Percentiles rank a stretch among this genome's conserved stretches.
Conservation (phyloP, 2,888 invertebrate genomes). For the Globia sparganii region DNA sequence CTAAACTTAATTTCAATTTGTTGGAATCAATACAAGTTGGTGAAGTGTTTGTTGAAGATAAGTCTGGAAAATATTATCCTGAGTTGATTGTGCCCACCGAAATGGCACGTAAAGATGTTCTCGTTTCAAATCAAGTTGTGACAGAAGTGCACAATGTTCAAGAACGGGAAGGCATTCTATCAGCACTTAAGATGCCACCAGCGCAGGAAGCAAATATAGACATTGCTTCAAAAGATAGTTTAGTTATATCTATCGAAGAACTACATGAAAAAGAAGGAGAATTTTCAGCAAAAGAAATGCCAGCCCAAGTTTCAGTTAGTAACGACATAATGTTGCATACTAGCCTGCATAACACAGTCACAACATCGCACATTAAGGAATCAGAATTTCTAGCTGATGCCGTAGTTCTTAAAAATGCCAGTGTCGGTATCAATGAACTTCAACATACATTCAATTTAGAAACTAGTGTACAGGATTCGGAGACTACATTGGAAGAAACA, state of each 20-base stretch:
- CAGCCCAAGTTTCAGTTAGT: constrained; percentile 77
- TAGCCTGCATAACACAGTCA: constrained; percentile 91
- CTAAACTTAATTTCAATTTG: constrained; percentile 91
- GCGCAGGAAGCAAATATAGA: constrained; percentile 91
- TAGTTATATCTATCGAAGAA: constrained; percentile 89
- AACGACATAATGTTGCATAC: constrained; percentile 84
- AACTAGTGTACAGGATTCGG: constrained; percentile 91
- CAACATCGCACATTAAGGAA: constrained; percentile 92
- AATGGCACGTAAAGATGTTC: constrained; percentile 92
- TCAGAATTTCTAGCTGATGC: constrained; percentile 88
- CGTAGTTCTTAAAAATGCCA: constrained; percentile 89
- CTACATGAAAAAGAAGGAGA: constrained; percentile 92
- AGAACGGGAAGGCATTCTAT: constrained; percentile 92
- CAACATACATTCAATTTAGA: constrained; percentile 91
- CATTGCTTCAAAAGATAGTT: constrained; percentile 91
- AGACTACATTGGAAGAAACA: constrained; percentile 86
- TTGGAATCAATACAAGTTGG: constrained; percentile 92
- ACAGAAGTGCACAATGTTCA: constrained; percentile 92
- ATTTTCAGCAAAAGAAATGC: constrained; percentile 81
- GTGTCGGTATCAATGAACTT: constrained; percentile 91
- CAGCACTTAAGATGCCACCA: constrained; percentile 90
- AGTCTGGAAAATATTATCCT: constrained; percentile 94
- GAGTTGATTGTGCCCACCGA: constrained; percentile 95
- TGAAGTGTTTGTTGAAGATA: constrained; percentile 93
- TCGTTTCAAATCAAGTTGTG: constrained; percentile 92